phyloP scores from a whole-genome alignment of 2,113 vertebrate species.

The Menidia beryllina region DNA sequence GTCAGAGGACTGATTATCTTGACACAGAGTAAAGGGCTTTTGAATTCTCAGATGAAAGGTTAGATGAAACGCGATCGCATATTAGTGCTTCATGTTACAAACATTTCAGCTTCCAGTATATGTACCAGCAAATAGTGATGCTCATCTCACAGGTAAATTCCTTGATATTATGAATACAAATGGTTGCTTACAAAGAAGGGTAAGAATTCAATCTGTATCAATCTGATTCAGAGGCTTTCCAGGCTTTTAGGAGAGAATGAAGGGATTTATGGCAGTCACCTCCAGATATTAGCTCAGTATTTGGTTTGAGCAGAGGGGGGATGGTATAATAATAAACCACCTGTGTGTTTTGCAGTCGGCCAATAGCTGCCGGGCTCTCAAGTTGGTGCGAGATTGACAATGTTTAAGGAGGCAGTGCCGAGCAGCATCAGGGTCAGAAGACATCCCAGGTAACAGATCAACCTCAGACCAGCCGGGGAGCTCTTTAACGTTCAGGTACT shows the following conservation, averaged over 20 bases:
- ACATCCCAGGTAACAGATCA: constrained; percentile 69
- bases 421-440: constrained; percentile 68
- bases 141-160: constrained; percentile 78
- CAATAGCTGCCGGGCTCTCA: constrained; percentile 59
- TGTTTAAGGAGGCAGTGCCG: constrained; percentile 69
- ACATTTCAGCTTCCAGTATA: constrained; percentile 70
- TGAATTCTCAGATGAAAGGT: constrained; percentile 74
- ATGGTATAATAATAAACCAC: constrained; percentile 67
- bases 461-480: constrained; percentile 63
- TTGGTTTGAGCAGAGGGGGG: constrained; percentile 62
- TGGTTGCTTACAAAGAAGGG: constrained; percentile 67
- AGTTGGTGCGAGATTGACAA: constrained; percentile 66
- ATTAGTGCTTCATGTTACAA: constrained; percentile 74
- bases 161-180: constrained; percentile 81
- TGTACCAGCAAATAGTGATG: constrained; percentile 68
- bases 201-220: constrained; percentile 77
- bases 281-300: constrained; percentile 66
- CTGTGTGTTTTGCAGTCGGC: constrained; percentile 60
- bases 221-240: constrained; percentile 64
- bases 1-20: constrained; percentile 66
- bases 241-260: constrained; percentile 64
- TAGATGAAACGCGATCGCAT: constrained; percentile 73
- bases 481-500: constrained; percentile 74
- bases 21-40: constrained; percentile 72
- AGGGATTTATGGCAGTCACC: constrained; percentile 42